A percentile compares a stretch with the other conserved stretches of the same genome.
These are phyloP conservation scores for Pluvialis apricaria DNA, from an alignment of 2,113 vertebrate species.

Conservation along the genomic window DNA sequence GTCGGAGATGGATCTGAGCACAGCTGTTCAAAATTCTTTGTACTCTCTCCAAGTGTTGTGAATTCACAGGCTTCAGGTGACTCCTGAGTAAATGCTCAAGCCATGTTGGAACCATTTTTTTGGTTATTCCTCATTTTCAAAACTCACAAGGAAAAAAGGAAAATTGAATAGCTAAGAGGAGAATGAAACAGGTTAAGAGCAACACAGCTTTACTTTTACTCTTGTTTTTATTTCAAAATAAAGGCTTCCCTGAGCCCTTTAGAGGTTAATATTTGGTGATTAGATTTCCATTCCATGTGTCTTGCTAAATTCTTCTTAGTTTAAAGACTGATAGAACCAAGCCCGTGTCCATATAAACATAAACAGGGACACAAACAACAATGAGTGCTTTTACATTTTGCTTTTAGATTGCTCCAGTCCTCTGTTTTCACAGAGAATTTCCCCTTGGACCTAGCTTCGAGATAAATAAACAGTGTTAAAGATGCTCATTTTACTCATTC, in stretches of 20 bases:
- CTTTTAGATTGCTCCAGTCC: neutral
- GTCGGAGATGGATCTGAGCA: neutral
- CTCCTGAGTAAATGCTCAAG: neutral
- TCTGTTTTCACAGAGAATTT: constrained; percentile 17
- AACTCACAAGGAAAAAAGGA: neutral
- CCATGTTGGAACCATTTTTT: neutral
- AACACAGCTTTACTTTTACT: neutral
- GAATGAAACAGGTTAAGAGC: neutral
- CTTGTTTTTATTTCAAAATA: constrained; percentile 27
- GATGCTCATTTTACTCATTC: constrained; percentile 41
- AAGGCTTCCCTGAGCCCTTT: neutral
- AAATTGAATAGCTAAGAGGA: neutral
- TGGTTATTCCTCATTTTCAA: neutral
- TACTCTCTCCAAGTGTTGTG: neutral
- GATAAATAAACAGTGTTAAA: constrained; percentile 18
- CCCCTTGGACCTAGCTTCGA: neutral
- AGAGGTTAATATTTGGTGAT: neutral
- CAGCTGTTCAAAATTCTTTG: neutral
- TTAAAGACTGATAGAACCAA: neutral
- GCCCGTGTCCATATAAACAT: neutral
- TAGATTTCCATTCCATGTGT: neutral
- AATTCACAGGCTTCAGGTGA: neutral
- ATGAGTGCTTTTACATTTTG: neutral
- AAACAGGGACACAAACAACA: neutral
- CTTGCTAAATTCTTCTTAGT: neutral